phyloP scores from a whole-genome alignment of 2,797 vertebrate species.

The Lacerta bilineata region DNA sequence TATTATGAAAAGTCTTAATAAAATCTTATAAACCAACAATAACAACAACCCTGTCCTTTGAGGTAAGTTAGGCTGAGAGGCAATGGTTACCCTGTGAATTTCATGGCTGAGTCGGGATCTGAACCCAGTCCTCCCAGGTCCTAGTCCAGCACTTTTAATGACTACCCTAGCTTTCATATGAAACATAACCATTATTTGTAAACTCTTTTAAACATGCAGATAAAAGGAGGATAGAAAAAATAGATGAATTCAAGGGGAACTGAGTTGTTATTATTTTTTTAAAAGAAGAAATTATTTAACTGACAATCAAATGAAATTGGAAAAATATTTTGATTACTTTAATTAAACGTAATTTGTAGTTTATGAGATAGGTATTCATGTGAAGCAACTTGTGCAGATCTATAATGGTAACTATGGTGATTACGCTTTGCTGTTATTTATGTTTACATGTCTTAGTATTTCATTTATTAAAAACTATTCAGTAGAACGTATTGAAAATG shows the following conservation, averaged over 20 bases:
- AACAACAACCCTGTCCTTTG: too few species aligned
- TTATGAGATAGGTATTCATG: conserved; percentile 30
- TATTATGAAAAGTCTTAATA: too few species aligned
- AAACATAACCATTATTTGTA: not conserved
- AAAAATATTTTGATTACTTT: conserved; percentile 57
- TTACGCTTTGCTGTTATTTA: conserved; percentile 24
- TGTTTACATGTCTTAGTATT: conserved; percentile 8
- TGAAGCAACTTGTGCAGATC: conserved; percentile 21
- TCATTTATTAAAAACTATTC: conserved; percentile 31
- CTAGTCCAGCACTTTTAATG: too few species aligned
- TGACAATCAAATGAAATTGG: conserved; percentile 54
- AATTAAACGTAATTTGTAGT: conserved; percentile 34
- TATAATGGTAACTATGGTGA: conserved; percentile 6
- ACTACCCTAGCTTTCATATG: too few species aligned
- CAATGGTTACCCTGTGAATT: too few species aligned
- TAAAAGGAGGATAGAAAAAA: not conserved
- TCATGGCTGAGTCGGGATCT: too few species aligned
- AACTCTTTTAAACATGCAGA: not conserved
- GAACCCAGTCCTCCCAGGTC: too few species aligned
- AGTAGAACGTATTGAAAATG: not conserved
- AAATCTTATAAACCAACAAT: too few species aligned
- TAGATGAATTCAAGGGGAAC: not conserved
- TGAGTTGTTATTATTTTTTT: not conserved
- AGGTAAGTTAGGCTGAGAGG: too few species aligned
- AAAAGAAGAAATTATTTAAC: conserved; percentile 37